Conservation (phyloP, 2,113 vertebrate species). For the Indicator indicator region DNA sequence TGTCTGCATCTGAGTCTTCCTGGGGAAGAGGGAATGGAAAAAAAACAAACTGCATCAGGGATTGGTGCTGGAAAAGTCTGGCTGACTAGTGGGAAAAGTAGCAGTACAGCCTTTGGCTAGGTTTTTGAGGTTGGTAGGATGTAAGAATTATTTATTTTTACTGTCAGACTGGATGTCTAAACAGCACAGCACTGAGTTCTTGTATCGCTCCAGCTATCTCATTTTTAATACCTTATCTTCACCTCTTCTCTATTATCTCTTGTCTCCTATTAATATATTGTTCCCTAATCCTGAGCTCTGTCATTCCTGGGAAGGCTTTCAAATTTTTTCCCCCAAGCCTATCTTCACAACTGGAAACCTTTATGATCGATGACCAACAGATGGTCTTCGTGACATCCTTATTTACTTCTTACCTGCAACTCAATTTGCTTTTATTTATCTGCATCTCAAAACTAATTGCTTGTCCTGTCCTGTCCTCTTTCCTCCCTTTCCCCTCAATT, state of each 20-base stretch:
- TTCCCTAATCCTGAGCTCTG: not conserved
- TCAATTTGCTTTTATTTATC: not conserved
- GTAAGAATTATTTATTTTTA: not conserved
- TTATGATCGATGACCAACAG: not conserved
- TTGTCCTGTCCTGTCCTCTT: not conserved
- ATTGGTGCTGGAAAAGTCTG: fast-evolving
- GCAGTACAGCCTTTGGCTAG: not conserved
- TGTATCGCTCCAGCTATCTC: not conserved
- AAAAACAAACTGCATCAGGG: not conserved
- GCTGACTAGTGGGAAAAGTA: not conserved
- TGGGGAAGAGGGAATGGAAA: not conserved
- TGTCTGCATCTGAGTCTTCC: not conserved
- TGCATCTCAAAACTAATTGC: not conserved
- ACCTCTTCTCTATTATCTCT: not conserved
- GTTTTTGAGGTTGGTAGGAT: too few relatives aligned
- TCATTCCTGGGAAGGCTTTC: not conserved
- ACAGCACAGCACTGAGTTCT: not conserved
- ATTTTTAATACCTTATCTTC: not conserved
- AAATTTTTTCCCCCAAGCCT: not conserved
- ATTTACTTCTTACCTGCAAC: not conserved
- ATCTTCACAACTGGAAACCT: not conserved
- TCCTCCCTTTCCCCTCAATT: not conserved
- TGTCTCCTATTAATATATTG: not conserved
- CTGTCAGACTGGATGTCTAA: not conserved
- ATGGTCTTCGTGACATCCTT: not conserved